These are phyloP conservation scores for Dolichallabes microphthalmus DNA, from an alignment of 2,113 vertebrate species.

Conservation along the genomic window DNA sequence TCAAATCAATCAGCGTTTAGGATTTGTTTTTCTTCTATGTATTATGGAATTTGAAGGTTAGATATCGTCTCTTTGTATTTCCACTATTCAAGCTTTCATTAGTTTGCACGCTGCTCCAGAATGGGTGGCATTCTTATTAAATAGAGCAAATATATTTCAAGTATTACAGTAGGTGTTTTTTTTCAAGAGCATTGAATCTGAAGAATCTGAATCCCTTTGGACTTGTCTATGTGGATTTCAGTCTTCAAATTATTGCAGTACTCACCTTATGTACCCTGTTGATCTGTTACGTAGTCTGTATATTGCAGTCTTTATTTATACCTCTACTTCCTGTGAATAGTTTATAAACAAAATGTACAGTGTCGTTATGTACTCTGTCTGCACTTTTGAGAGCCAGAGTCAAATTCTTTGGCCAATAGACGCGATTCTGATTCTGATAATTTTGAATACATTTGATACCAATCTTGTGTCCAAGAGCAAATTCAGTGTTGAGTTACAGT, in stretches of 20 bases:
- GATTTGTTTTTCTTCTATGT: background rate
- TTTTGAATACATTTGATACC: background rate
- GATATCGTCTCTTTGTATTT: background rate
- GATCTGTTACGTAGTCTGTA: too few species aligned
- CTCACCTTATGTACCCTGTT: too few species aligned
- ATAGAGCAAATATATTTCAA: conserved; percentile 5
- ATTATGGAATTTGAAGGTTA: background rate
- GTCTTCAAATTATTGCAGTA: background rate
- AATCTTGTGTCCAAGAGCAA: background rate
- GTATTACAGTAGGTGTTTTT: background rate
- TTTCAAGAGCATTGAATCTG: background rate
- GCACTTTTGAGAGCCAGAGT: too few species aligned
- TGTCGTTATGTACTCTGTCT: too few species aligned
- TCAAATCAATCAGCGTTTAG: background rate
- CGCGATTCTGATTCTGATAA: too few species aligned
- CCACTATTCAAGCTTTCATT: background rate
- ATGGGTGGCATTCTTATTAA: background rate
- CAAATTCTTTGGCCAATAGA: too few species aligned
- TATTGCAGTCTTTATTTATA: too few species aligned
- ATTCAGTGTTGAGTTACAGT: background rate
- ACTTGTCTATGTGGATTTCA: background rate
- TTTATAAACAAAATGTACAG: too few species aligned
- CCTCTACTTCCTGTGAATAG: too few species aligned
- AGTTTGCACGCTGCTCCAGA: background rate
- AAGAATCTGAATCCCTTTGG: background rate